Evolutionary conservation across 2,888 invertebrate species (phyloP).

Genomic region (Cerceris rybyensis): DNA sequence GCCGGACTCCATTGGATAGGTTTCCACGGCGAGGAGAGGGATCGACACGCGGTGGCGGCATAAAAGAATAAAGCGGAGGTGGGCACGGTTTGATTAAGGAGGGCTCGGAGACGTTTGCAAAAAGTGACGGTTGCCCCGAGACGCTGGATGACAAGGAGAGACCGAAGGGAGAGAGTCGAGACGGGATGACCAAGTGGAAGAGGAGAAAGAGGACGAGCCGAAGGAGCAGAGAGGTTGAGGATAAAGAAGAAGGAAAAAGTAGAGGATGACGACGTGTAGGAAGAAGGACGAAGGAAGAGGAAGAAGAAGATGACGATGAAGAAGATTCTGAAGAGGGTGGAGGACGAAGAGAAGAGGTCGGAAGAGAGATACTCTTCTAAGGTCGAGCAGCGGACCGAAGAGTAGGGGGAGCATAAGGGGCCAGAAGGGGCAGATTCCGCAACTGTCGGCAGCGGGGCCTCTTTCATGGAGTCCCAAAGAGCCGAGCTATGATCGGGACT

Average conservation of each 20-base stretch:
- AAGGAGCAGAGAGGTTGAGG: not conserved
- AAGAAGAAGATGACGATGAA: not conserved
- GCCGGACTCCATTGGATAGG: too few species aligned
- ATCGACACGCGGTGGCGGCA: constrained; percentile 61
- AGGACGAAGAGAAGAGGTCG: constrained; percentile 22
- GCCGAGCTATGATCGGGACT: constrained; percentile 78
- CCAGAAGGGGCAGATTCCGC: constrained; percentile 70
- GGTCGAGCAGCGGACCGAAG: constrained; percentile 32
- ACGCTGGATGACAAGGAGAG: constrained; percentile 62
- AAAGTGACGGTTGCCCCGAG: constrained; percentile 68
- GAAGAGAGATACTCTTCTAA: constrained; percentile 48
- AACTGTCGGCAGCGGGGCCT: constrained; percentile 70
- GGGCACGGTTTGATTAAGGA: constrained; percentile 74
- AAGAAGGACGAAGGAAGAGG: not conserved
- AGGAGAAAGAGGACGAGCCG: not conserved
- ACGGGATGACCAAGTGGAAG: constrained; percentile 2
- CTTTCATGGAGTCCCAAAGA: constrained; percentile 75
- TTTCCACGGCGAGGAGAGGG: constrained; percentile 14
- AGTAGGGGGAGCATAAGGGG: constrained; percentile 37
- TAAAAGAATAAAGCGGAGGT: constrained; percentile 69
- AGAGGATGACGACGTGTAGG: not conserved
- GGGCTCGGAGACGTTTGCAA: constrained; percentile 70
- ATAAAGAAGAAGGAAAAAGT: constrained; percentile 27
- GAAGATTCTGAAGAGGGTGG: constrained; percentile 7
- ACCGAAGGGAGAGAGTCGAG: constrained; percentile 21